These are phyloP conservation scores for Brachionus rotundiformis DNA, from an alignment of 1,140 invertebrate species.

Conservation along the genomic window DNA sequence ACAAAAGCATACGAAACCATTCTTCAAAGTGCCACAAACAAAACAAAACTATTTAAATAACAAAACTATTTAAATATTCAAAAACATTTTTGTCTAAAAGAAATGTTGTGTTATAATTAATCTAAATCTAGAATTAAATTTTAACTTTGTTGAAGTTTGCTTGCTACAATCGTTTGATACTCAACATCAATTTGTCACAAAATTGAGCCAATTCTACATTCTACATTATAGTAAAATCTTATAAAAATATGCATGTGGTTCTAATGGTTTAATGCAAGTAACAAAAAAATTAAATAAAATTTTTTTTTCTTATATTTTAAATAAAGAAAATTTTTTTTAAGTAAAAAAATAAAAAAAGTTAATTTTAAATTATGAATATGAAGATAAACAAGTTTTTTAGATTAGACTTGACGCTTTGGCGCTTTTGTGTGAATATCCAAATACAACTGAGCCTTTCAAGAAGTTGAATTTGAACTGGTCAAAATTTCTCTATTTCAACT, in stretches of 20 bases:
- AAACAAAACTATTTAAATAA: conserved; percentile 47
- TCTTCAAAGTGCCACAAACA: conserved; percentile 55
- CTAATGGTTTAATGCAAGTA: conserved; percentile 57
- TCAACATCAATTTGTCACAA: conserved; percentile 54
- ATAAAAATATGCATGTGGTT: conserved; percentile 55
- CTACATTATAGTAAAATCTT: not conserved
- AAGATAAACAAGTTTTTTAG: too few species aligned
- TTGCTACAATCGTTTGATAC: conserved; percentile 54
- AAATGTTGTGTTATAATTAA: not conserved
- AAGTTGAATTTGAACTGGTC: too few species aligned
- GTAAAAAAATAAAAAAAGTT: too few species aligned
- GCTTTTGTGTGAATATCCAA: too few species aligned
- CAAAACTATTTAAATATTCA: conserved; percentile 56
- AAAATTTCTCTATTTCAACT: too few species aligned
- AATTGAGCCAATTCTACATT: conserved; percentile 52
- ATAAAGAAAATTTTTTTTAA: too few species aligned
- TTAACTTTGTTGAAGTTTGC: conserved; percentile 21
- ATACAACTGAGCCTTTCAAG: too few species aligned
- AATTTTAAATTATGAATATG: too few species aligned
- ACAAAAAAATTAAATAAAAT: too few species aligned
- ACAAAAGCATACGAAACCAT: conserved; percentile 53
- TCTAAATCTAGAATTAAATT: conserved; percentile 17
- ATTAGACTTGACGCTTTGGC: too few species aligned
- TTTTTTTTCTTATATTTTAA: too few species aligned
- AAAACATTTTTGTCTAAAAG: conserved; percentile 54